Percentiles rank a stretch among this genome's conserved stretches.
Evolutionary conservation across 1,140 invertebrate species (phyloP).

Genomic region (Neodiprion fabricii): DNA sequence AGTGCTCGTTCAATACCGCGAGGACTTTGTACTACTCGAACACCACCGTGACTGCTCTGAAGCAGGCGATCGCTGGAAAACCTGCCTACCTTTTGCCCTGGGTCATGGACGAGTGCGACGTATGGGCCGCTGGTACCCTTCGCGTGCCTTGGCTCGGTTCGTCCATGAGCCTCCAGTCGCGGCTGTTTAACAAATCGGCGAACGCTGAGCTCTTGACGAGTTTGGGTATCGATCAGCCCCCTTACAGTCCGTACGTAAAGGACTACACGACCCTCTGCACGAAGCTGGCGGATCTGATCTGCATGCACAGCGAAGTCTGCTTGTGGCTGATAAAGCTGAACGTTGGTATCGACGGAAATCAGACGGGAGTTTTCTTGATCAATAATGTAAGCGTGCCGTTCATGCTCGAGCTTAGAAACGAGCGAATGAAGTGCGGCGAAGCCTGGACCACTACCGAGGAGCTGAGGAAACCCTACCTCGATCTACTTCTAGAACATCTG

Average conservation of each 20-base stretch:
- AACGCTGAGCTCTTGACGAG: slow-evolving; percentile 17
- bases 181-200: slow-evolving; percentile 22
- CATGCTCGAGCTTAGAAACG: slow-evolving; percentile 29
- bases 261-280: slow-evolving; percentile 27
- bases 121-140: slow-evolving; percentile 24
- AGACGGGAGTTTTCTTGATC: slow-evolving; percentile 29
- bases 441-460: slow-evolving; percentile 14
- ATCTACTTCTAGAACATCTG: slow-evolving; percentile 21
- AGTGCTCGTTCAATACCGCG: slow-evolving; percentile 21
- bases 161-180: slow-evolving; percentile 25
- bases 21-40: slow-evolving; percentile 31
- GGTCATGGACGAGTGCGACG: slow-evolving; percentile 35
- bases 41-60: slow-evolving; percentile 19
- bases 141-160: slow-evolving; percentile 24
- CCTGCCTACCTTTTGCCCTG: slow-evolving; percentile 29
- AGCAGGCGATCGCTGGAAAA: slow-evolving; percentile 21
- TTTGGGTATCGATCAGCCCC: slow-evolving; percentile 24
- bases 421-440: slow-evolving; percentile 21
- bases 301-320: slow-evolving; percentile 28
- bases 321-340: slow-evolving; percentile 32
- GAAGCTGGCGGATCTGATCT: slow-evolving; percentile 25
- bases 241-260: slow-evolving; percentile 15
- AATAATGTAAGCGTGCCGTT: slow-evolving; percentile 38
- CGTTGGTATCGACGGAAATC: not conserved
- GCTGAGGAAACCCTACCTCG: slow-evolving; percentile 11